phyloP scores from a whole-genome alignment of 2,113 vertebrate species.

The Lathamus discolor region DNA sequence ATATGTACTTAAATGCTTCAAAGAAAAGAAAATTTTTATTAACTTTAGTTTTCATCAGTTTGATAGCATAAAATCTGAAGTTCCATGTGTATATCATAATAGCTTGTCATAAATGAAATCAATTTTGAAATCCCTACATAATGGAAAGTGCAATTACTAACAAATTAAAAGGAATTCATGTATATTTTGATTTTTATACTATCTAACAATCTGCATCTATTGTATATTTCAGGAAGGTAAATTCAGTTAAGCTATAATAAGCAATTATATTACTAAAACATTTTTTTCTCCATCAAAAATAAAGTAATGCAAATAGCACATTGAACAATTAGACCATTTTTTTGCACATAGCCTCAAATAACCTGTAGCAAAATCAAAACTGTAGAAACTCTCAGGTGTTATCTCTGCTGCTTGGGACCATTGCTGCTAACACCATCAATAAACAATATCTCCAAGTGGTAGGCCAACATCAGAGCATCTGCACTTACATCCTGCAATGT shows the following conservation, averaged over 20 bases:
- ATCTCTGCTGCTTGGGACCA: background rate
- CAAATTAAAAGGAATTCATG: conserved; percentile 3
- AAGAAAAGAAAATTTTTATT: background rate
- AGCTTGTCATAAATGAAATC: conserved; percentile 5
- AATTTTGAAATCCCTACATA: conserved; percentile 8
- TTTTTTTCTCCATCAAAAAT: background rate
- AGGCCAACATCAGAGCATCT: background rate
- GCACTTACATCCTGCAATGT: background rate
- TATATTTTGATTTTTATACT: background rate
- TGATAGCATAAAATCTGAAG: background rate
- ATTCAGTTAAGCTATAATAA: background rate
- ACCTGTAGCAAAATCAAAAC: background rate
- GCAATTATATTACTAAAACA: background rate
- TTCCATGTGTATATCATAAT: background rate
- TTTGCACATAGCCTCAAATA: background rate
- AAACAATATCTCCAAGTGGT: background rate
- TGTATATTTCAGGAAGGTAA: background rate
- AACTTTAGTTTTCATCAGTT: conserved; percentile 11
- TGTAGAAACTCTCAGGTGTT: background rate
- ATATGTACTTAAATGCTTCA: background rate
- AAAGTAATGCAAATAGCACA: background rate
- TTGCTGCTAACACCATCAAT: background rate
- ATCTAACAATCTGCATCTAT: background rate
- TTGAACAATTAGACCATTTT: background rate
- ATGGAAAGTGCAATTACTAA: background rate